These are phyloP conservation scores for Knipowitschia caucasica DNA, from an alignment of 2,797 vertebrate species.

Conservation along the genomic window DNA sequence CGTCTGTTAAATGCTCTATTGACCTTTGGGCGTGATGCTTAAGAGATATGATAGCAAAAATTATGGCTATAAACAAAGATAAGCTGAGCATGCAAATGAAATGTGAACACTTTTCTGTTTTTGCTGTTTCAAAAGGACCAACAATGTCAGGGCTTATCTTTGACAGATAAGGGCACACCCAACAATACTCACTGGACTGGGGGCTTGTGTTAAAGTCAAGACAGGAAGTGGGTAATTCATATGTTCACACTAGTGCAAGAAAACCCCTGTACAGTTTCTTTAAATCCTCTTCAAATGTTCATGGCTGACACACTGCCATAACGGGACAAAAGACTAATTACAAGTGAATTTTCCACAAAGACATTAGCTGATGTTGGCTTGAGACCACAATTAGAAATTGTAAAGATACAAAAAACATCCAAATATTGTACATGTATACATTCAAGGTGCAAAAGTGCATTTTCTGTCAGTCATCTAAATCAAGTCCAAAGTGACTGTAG, in stretches of 20 bases:
- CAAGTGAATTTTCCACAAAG: too few relatives aligned
- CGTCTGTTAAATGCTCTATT: background rate
- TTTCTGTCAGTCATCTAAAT: slow-evolving; percentile 81
- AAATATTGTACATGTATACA: background rate
- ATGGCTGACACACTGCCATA: background rate
- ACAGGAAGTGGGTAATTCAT: background rate
- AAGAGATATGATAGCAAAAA: background rate
- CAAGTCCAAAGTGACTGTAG: slow-evolving; percentile 86
- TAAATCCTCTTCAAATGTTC: slow-evolving; percentile 8
- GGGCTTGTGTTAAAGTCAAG: background rate
- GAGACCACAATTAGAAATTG: background rate
- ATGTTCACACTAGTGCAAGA: slow-evolving; percentile 1
- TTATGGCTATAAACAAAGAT: slow-evolving; percentile 1
- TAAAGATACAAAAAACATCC: background rate
- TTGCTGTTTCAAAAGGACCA: background rate
- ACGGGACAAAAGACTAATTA: too few relatives aligned
- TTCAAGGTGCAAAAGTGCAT: background rate
- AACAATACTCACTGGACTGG: background rate
- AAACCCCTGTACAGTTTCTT: slow-evolving; percentile 20
- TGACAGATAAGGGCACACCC: slow-evolving; percentile 45
- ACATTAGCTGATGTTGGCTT: background rate
- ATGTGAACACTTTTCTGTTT: slow-evolving; percentile 2
- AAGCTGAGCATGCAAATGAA: slow-evolving; percentile 2
- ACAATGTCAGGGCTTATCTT: slow-evolving; percentile 23
- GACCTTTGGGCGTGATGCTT: background rate